Percentiles rank a stretch among this genome's conserved stretches.
Evolutionary conservation across 1,140 invertebrate genomes (phyloP).

Genomic region (Hestina assimilis): DNA sequence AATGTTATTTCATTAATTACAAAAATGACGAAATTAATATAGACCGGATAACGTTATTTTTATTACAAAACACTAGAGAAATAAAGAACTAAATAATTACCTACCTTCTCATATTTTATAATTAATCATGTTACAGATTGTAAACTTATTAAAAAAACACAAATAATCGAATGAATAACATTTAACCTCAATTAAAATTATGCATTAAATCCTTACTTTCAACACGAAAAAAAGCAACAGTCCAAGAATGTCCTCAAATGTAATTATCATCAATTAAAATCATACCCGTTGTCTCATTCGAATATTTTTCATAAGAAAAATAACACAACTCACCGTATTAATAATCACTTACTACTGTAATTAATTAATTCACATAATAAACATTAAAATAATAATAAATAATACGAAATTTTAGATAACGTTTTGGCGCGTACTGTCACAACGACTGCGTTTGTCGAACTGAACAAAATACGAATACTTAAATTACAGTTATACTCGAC

Average conservation of each 20-base stretch:
- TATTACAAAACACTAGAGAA: too few relatives aligned
- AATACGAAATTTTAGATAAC: too few relatives aligned
- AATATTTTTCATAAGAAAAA: neutral
- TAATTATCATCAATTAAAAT: neutral
- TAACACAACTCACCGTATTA: neutral
- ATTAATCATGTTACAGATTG: too few relatives aligned
- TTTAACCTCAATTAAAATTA: too few relatives aligned
- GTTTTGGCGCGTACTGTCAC: neutral
- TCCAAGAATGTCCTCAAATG: neutral
- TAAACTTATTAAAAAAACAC: too few relatives aligned
- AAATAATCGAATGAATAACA: too few relatives aligned
- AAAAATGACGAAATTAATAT: too few relatives aligned
- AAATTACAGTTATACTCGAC: neutral
- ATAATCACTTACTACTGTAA: neutral
- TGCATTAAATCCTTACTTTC: neutral
- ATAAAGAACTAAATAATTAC: too few relatives aligned
- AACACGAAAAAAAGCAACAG: neutral
- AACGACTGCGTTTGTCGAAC: neutral
- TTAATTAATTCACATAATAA: neutral
- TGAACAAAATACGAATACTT: neutral
- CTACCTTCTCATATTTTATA: too few relatives aligned
- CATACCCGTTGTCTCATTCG: neutral
- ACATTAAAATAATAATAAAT: too few relatives aligned
- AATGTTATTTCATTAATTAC: too few relatives aligned
- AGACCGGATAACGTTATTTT: too few relatives aligned